Base-by-base conservation (phyloP, 2,113 vertebrate genomes). In the Hylia prasina region DNA sequence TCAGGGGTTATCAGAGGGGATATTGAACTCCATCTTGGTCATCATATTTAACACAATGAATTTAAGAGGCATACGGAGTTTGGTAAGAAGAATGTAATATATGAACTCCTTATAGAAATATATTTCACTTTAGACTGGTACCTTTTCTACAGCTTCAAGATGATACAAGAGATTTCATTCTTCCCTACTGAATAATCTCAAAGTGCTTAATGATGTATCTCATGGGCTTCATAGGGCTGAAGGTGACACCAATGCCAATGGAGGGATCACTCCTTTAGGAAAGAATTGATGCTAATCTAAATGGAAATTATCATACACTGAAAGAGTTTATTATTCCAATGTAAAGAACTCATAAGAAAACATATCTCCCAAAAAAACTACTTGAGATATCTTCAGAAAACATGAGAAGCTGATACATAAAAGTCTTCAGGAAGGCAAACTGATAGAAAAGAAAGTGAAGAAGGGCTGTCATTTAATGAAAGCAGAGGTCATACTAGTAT, bases 371-470 rank as follows among this genome's bases (percentile, higher is more conserved):
- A 45, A 75, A 75, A 75, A 89, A 90, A 25, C 9, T 44, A 6
- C 24, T 56, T 77, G n/a, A 77, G 48, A 81, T 66, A 56, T 73
- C 22, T 47, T 91, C 78, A 53, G 60, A 70, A 87, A 75, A 50
- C 3, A 20, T 10, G 8, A 73, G 31, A 44, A 61, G 11, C 9
- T 81, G 63, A 70, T 45, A 50, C 0, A 0, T 63, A 45, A 66
- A 73, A 7, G 25, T 45, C 20, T 79, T 92, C 5, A 5, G 42
- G 57, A 92, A 78, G 21, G n/a, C 12, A 82, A 50, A 51, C 61
- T 42, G 42, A 35, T 7, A 70, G 37, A 45, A 30, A 44, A 83
- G 10, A 22, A 35, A 78, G 11, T 22, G 33, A 75, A 63, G 61
- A 70, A 76, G 23, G 16, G 8, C 20, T 90, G 35, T 61, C 30